These are phyloP conservation scores for Ommatoiulus sabulosus DNA, from an alignment of 2,888 invertebrate species.

Conservation along the genomic window DNA sequence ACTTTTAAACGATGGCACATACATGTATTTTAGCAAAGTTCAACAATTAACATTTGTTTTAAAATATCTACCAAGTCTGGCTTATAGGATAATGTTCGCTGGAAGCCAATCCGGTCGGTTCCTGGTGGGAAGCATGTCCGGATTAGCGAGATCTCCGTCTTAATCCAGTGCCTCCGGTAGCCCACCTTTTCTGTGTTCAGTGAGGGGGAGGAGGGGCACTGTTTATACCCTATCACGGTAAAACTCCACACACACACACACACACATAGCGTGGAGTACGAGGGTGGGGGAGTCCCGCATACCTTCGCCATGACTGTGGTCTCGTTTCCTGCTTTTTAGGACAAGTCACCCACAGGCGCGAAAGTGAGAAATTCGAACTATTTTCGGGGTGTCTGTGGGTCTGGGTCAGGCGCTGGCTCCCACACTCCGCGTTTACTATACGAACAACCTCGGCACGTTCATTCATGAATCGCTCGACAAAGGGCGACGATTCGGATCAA, in stretches of 20 bases:
- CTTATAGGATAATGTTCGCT: too few species aligned
- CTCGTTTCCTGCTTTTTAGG: slow-evolving; percentile 32
- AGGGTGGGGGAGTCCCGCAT: slow-evolving; percentile 34
- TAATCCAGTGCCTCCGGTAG: not conserved
- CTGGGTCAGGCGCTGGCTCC: slow-evolving; percentile 23
- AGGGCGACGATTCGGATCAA: not conserved
- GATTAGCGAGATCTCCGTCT: not conserved
- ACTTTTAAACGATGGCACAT: too few species aligned
- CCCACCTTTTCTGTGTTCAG: not conserved
- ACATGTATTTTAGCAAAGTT: too few species aligned
- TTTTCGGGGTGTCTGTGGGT: slow-evolving; percentile 10
- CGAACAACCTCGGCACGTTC: not conserved
- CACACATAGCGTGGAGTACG: too few species aligned
- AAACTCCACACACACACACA: not conserved
- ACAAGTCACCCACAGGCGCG: not conserved
- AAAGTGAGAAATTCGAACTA: not conserved
- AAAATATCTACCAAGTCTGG: too few species aligned
- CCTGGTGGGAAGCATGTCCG: not conserved
- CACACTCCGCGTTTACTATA: slow-evolving; percentile 17
- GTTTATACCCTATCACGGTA: too few species aligned
- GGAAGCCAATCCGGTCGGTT: too few species aligned
- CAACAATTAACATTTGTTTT: too few species aligned
- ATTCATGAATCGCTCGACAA: not conserved
- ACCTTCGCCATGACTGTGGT: slow-evolving; percentile 26
- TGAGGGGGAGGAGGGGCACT: not conserved